phyloP scores from a whole-genome alignment of 2,113 vertebrate genomes.

The Morone chrysops region DNA sequence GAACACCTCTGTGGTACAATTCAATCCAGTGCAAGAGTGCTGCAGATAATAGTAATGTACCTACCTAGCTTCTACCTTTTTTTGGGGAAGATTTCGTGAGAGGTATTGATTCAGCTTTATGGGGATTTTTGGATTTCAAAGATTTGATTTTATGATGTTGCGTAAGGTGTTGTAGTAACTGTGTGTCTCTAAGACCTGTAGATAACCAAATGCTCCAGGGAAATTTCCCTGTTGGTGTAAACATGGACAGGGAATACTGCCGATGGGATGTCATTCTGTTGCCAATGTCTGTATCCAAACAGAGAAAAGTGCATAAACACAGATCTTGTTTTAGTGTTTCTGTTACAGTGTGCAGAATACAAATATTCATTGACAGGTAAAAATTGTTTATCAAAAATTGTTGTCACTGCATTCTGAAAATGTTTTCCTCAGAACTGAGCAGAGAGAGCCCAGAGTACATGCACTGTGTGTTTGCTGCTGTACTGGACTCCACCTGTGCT shows the following conservation, averaged over 20 bases:
- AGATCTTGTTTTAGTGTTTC: neutral
- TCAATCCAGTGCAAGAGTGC: neutral
- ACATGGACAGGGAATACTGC: conserved; percentile 8
- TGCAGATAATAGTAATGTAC: neutral
- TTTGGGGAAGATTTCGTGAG: neutral
- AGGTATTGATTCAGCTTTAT: conserved; percentile 27
- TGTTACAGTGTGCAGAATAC: neutral
- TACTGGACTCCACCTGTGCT: neutral
- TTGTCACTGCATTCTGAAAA: neutral
- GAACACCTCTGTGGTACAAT: conserved; percentile 6
- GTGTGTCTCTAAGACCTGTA: conserved; percentile 5
- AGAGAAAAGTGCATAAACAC: neutral
- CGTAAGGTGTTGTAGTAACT: conserved; percentile 1
- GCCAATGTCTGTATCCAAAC: conserved; percentile 1
- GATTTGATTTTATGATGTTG: neutral
- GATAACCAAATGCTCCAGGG: conserved; percentile 21
- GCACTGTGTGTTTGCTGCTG: neutral
- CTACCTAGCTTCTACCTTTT: neutral
- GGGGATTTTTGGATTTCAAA: neutral
- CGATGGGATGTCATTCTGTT: neutral
- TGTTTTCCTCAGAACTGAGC: neutral
- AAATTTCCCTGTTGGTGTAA: conserved; percentile 32
- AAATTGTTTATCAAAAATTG: neutral
- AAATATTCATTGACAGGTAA: neutral
- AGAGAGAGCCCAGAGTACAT: too few species aligned